These are phyloP conservation scores for Poecilus cupreus DNA, from an alignment of 2,888 invertebrate genomes.

Conservation along the genomic window DNA sequence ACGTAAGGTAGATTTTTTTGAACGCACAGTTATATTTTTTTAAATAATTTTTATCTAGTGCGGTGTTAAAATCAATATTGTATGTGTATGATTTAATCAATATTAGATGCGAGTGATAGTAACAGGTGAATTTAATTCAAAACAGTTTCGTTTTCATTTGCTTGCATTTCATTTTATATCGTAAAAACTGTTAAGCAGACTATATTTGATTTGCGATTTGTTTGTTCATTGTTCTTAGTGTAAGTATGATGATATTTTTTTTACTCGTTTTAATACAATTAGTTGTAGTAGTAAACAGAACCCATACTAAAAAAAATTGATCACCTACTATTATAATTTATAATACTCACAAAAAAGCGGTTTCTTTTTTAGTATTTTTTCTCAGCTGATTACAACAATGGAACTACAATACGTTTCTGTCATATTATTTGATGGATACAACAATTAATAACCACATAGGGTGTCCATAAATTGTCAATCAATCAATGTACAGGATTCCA, in stretches of 20 bases:
- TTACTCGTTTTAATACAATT: background rate
- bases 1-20: background rate
- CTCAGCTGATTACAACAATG: background rate
- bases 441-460: background rate
- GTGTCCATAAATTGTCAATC: constrained; percentile 24
- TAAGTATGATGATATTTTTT: background rate
- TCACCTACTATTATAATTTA: too few relatives aligned
- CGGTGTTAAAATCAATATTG: constrained; percentile 38
- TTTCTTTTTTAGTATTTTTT: background rate
- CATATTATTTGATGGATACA: background rate
- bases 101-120: constrained; percentile 31
- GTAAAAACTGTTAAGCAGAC: too few relatives aligned
- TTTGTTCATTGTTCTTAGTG: too few relatives aligned
- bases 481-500: constrained; percentile 45
- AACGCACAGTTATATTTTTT: background rate
- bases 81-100: constrained; percentile 14
- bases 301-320: too few relatives aligned
- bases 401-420: background rate
- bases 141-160: background rate
- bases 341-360: background rate
- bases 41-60: constrained; percentile 7
- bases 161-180: background rate
- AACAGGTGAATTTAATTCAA: constrained; percentile 19
- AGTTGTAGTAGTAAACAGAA: background rate
- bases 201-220: too few relatives aligned